A percentile compares a stretch with the other conserved stretches of the same genome.
phyloP scores from a whole-genome alignment of 1,140 invertebrate genomes.

The Hyposmocoma kahamanoa region DNA sequence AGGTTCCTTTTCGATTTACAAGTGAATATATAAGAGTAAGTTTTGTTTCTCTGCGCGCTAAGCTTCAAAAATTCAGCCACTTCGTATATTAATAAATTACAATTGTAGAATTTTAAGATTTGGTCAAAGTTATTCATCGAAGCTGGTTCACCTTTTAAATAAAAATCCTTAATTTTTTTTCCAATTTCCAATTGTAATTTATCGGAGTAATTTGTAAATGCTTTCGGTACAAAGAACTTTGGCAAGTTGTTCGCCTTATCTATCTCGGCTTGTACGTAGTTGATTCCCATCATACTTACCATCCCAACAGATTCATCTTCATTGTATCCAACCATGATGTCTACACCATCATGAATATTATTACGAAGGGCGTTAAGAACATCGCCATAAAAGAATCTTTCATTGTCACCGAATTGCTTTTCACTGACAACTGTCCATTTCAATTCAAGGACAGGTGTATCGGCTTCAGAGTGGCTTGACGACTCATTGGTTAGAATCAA shows the following conservation, averaged over 20 bases:
- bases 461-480: too few relatives aligned
- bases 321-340: conserved; percentile 37
- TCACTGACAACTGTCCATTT: too few relatives aligned
- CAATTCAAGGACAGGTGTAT: too few relatives aligned
- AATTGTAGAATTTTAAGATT: background rate
- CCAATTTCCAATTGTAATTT: conserved; percentile 25
- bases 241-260: conserved; percentile 20
- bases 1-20: conserved; percentile 34
- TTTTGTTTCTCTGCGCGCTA: conserved; percentile 16
- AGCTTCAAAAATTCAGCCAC: background rate
- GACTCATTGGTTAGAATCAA: conserved; percentile 14
- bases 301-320: conserved; percentile 37
- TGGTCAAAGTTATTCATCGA: background rate
- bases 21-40: conserved; percentile 37
- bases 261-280: conserved; percentile 14
- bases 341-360: conserved; percentile 39
- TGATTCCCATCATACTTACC: conserved; percentile 6
- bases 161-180: conserved; percentile 22
- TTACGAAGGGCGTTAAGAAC: conserved; percentile 15
- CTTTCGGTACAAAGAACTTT: conserved; percentile 29
- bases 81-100: background rate
- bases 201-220: conserved; percentile 14
- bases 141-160: background rate
- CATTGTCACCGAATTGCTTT: conserved; percentile 30
- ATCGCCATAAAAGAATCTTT: conserved; percentile 26